Base-by-base conservation (phyloP, 2,888 invertebrate genomes). In the Diachrysia chrysitis region DNA sequence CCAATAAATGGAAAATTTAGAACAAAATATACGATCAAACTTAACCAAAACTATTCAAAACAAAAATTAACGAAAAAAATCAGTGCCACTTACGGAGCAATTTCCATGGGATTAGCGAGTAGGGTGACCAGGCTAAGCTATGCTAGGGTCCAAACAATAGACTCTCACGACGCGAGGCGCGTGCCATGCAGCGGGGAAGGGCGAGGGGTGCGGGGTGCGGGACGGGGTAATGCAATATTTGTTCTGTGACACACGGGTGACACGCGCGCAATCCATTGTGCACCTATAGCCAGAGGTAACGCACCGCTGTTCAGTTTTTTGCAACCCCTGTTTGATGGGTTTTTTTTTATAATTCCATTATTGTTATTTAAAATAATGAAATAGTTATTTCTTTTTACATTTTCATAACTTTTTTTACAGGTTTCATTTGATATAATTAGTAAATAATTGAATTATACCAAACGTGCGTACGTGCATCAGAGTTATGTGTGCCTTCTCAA, bases 221-320 rank as follows among this genome's bases (percentile, higher is more conserved):
- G 74, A 70, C 77, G 69, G 75, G 84, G 91, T 90, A 93, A 92
- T 92, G 94, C 92, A 93, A 93, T 94, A 94, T 94, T 95, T 94
- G 94, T 92, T 91, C 93, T 87, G 90, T 79, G 93, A 93, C 93
- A 92, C 93, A 93, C 94, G 93, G 90, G 92, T 87, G 93, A 93
- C 93, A 93, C 94, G 91, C 93, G 95, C 83, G 66, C 69, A 78
- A 76, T 79, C 89, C 85, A 89, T 92, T 90, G 90, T 92, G 88
- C 92, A 92, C 91, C 90, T 93, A 88, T 77, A 65, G 80, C 57
- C 93, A 93, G 93, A 79, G 87, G 88, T 89, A 12, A 61, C 9
- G 14, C 89, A 92, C 90, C 64, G 71, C 69, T 79, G 74, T 71
- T 66, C 72, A 72, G 53, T 76, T 72, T 71, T n/a, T 66, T 66